phyloP scores from a whole-genome alignment of 2,113 vertebrate species.

The Holacanthus passer region DNA sequence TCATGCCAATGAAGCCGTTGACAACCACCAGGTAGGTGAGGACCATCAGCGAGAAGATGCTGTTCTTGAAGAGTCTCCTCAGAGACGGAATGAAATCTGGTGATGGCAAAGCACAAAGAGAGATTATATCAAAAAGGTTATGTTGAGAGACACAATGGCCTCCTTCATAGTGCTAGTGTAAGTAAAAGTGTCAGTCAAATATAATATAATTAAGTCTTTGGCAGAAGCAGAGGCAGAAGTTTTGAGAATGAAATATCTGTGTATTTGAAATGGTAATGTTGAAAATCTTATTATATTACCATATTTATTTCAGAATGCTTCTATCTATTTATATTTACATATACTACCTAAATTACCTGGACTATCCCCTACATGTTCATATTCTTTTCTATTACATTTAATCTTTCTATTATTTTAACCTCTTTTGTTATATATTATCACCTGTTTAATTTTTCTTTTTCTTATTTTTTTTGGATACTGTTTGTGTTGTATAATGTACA shows the following conservation, averaged over 20 bases:
- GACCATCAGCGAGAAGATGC: conserved; percentile 88
- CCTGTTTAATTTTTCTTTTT: too few relatives aligned
- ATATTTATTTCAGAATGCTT: background rate
- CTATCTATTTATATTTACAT: background rate
- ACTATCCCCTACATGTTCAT: too few relatives aligned
- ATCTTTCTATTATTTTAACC: too few relatives aligned
- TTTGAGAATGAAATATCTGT: background rate
- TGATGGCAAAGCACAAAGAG: background rate
- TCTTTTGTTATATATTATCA: too few relatives aligned
- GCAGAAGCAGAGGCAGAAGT: background rate
- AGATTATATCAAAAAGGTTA: background rate
- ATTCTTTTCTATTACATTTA: too few relatives aligned
- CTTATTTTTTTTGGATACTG: too few relatives aligned
- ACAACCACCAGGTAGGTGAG: conserved; percentile 88
- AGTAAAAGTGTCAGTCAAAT: background rate
- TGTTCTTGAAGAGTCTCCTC: conserved; percentile 89
- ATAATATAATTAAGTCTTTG: background rate
- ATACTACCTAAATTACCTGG: too few relatives aligned
- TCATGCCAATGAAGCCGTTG: conserved; percentile 94
- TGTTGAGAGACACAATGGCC: background rate
- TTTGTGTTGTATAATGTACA: background rate
- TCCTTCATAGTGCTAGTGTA: background rate
- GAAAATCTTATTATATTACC: too few relatives aligned
- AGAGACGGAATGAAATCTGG: conserved; percentile 93
- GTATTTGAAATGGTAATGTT: background rate